Base-by-base conservation (phyloP, 2,113 vertebrate species). In the Gobio gobio region DNA sequence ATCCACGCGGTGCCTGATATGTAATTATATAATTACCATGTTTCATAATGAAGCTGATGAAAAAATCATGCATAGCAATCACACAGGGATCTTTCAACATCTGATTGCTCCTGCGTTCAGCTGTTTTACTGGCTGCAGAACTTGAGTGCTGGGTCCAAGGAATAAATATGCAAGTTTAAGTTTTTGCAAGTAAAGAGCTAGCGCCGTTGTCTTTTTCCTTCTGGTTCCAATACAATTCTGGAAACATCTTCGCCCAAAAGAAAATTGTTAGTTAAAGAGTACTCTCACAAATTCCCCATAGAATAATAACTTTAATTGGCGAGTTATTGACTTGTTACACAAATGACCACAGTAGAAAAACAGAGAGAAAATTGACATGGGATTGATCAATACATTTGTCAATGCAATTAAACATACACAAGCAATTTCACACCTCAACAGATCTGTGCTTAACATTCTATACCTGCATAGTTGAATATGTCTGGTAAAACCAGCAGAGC, bases 361-460 rank as follows among this genome's bases (percentile, higher is more conserved):
- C 77, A 61, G 22, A 84, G 70, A 80, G 81, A 63, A 83, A 70
- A 43, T 70, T 29, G 20, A 70, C 43, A 83, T 70, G 10, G 40
- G 18, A 24, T 78, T 74, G 73, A 83, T 89, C 88, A 73, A 89
- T 87, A 80, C 36, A 78, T 29, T 54, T 81, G 84, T 85, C 86
- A 61, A 86, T 87, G 75, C 83, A 87, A 70, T 86, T 89, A 86
- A 87, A 64, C 84, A 85, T 78, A 86, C 80, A 84, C 77, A 86
- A 86, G 81, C 86, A 86, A 87, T 89, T 86, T 87, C 84, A 84
- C 66, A 78, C 76, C 74, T 78, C 86, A 86, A 12, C 22, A 63
- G 33, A 64, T 64, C 49, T 78, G 47, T 59, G 75, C 66, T 47
- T 72, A 76, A 81, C 78, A 83, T 54, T 70, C 33, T 82, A 74